phyloP scores from a whole-genome alignment of 1,140 invertebrate genomes.

The Callitettix versicolor region DNA sequence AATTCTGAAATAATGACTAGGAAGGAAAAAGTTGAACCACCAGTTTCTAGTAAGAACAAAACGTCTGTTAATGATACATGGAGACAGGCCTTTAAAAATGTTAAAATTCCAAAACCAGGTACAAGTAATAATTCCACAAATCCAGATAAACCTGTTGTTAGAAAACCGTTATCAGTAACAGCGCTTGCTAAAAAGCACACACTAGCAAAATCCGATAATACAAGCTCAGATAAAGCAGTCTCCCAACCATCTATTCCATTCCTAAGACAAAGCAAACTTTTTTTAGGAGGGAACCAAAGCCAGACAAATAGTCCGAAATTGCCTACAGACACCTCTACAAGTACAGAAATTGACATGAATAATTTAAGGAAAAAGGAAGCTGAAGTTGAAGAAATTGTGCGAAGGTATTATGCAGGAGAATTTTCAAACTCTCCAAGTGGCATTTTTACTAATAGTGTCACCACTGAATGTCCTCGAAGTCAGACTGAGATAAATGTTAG shows the following conservation, averaged over 20 bases:
- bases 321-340: neutral
- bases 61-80: constrained; percentile 23
- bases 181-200: constrained; percentile 3
- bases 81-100: constrained; percentile 26
- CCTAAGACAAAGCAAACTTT: constrained; percentile 4
- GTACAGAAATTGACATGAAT: neutral
- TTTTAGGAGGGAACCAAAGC: constrained; percentile 1
- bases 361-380: constrained; percentile 12
- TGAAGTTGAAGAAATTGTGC: constrained; percentile 9
- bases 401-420: neutral
- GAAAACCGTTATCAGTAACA: constrained; percentile 17
- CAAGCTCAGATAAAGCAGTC: neutral
- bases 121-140: constrained; percentile 17
- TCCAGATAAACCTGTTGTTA: constrained; percentile 17
- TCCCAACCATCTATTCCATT: neutral
- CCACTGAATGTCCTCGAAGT: too few species aligned
- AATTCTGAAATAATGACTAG: neutral
- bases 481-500: too few species aligned
- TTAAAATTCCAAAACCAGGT: constrained; percentile 25
- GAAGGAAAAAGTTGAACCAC: neutral
- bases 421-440: neutral
- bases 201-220: neutral
- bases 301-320: neutral
- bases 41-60: constrained; percentile 4
- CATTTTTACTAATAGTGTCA: neutral